These are phyloP conservation scores for Reticulitermes lucifugus DNA, from an alignment of 2,888 invertebrate genomes.

Conservation along the genomic window DNA sequence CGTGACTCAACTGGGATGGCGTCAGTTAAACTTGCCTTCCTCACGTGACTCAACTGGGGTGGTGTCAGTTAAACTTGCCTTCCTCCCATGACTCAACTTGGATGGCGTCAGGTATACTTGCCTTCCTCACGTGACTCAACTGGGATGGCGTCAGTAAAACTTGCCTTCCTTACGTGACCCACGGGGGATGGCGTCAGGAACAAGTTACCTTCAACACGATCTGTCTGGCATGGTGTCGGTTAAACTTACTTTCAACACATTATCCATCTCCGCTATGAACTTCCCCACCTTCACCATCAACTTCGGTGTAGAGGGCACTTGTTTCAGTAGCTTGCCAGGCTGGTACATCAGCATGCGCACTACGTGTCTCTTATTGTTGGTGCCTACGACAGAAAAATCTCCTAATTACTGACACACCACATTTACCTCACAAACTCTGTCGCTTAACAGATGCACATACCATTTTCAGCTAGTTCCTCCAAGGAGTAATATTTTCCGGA, in stretches of 20 bases:
- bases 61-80: too few relatives aligned
- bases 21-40: too few relatives aligned
- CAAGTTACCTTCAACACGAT: too few relatives aligned
- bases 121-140: too few relatives aligned
- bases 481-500: conserved; percentile 73
- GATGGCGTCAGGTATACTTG: too few relatives aligned
- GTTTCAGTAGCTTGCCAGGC: conserved; percentile 76
- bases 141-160: too few relatives aligned
- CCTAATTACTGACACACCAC: not conserved
- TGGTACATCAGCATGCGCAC: conserved; percentile 82
- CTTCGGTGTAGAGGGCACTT: conserved; percentile 70
- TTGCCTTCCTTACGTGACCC: too few relatives aligned
- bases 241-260: conserved; percentile 71
- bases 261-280: conserved; percentile 77
- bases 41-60: too few relatives aligned
- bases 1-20: too few relatives aligned
- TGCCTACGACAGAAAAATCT: not conserved
- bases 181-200: too few relatives aligned
- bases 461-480: conserved; percentile 58
- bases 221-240: too few relatives aligned
- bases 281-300: conserved; percentile 80
- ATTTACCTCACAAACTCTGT: not conserved
- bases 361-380: conserved; percentile 67
- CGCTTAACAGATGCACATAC: not conserved
- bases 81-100: too few relatives aligned